Percentiles rank a stretch among this genome's conserved stretches.
Conservation (phyloP, 2,113 vertebrate species). For the Upupa epops region DNA sequence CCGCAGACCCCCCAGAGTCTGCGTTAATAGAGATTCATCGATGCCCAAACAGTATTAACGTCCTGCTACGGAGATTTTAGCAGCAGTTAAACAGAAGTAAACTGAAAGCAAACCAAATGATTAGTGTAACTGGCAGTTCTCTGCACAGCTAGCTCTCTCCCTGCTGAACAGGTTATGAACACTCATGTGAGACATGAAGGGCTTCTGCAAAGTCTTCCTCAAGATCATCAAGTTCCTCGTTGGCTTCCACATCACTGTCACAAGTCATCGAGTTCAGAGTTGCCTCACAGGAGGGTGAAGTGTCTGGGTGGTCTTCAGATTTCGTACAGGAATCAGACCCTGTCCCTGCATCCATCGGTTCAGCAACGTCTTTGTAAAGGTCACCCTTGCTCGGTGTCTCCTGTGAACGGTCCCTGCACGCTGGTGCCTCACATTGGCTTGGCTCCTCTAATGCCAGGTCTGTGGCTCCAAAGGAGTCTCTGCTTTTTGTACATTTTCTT, state of each 20-base stretch:
- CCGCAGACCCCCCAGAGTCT: not conserved
- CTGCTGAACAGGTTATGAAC: not conserved
- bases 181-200: not conserved
- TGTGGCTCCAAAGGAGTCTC: not conserved
- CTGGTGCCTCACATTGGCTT: not conserved
- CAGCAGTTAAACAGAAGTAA: not conserved
- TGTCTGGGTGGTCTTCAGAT: not conserved
- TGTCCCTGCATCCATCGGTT: not conserved
- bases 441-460: not conserved
- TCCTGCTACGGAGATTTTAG: not conserved
- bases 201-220: not conserved
- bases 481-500: not conserved
- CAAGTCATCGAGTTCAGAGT: not conserved
- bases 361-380: not conserved
- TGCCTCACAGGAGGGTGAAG: not conserved
- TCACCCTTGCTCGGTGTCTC: not conserved
- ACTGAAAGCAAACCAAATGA: not conserved
- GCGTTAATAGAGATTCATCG: not conserved
- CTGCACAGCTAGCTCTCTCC: not conserved
- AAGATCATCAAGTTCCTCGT: constrained; percentile 13
- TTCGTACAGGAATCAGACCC: not conserved
- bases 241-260: constrained; percentile 27
- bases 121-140: too few species aligned
- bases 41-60: not conserved
- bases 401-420: not conserved